Percentiles rank a stretch among this genome's conserved stretches.
These are phyloP conservation scores for Perizoma flavofasciatum DNA, from an alignment of 2,888 invertebrate genomes.

Conservation along the genomic window DNA sequence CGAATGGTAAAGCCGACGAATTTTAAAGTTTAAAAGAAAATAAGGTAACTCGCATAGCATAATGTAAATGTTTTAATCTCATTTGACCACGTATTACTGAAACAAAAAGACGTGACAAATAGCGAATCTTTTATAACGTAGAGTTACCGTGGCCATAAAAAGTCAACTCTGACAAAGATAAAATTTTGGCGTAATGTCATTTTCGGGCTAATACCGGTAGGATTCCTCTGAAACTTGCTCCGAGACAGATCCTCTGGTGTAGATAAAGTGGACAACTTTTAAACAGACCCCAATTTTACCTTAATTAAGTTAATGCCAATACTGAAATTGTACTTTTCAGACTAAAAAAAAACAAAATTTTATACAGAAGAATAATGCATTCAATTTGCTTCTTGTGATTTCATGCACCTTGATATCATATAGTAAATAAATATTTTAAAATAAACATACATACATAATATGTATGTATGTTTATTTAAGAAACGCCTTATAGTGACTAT, in stretches of 20 bases:
- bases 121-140: not conserved
- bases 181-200: conserved; percentile 63
- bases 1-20: not conserved
- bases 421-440: no score
- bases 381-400: no score
- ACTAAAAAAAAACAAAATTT: no score
- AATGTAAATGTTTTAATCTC: not conserved
- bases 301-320: conserved; percentile 16
- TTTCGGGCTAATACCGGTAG: conserved; percentile 52
- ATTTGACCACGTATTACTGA: not conserved
- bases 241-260: conserved; percentile 55
- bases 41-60: no score
- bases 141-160: conserved; percentile 24
- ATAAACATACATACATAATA: no score
- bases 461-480: no score
- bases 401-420: not conserved
- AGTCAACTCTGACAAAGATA: conserved; percentile 59
- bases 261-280: conserved; percentile 47
- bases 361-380: no score
- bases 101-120: conserved; percentile 10
- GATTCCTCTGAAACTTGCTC: conserved; percentile 45
- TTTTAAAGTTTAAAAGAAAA: not conserved
- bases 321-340: not conserved
- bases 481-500: no score
- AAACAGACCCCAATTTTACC: conserved; percentile 27